Base-by-base conservation (phyloP, 1,140 invertebrate species). In the Zaprionus lachaisei region DNA sequence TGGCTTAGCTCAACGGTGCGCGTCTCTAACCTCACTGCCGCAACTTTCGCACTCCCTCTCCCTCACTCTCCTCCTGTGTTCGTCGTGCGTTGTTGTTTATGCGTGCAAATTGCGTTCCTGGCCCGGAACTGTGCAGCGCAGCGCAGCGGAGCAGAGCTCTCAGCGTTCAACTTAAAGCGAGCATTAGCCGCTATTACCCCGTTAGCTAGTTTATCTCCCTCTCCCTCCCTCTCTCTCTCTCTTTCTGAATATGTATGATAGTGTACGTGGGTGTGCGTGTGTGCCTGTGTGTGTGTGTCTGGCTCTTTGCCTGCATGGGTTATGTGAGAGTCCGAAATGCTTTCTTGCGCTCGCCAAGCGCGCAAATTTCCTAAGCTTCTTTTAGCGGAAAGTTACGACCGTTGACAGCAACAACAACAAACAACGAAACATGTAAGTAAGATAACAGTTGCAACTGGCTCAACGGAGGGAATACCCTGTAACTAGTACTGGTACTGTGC, bases 171-270 rank as follows among this genome's bases (percentile, higher is more conserved):
- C 83, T 77, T 72, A 80, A 81, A 86, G 83, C 80, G 77, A 67
- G 77, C 80, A 87, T 87, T 87, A 87, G 84, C 80, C 74, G 80
- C 77, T 79, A 87, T 87, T 87, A 87, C 83, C 73, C 84, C 82
- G 82, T 85, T 84, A 84, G 64, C 81, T 81, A 24, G 28, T 71
- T 38, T 17, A 49, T 57, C 31, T 44, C 17, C n/a, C 2, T 15
- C 4, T 41, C 12, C 22, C 14, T 24, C 14, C 9, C 5, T 2
- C n/a, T 47, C 15, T 17, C 41, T 17, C 7, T 44, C 9, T 31
- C 7, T 24, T 4, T 34, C 31, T 11, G 31, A 11, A 11, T 34
- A 34, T 34, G 31, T 34, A 34, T 34, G 9, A 34, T 34, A 34
- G 11, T 34, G 11, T 4, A 7, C 24, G 41, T 20, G 11, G 24